These are phyloP conservation scores for Cuculus canorus DNA, from an alignment of 2,797 vertebrate species.

Conservation along the genomic window DNA sequence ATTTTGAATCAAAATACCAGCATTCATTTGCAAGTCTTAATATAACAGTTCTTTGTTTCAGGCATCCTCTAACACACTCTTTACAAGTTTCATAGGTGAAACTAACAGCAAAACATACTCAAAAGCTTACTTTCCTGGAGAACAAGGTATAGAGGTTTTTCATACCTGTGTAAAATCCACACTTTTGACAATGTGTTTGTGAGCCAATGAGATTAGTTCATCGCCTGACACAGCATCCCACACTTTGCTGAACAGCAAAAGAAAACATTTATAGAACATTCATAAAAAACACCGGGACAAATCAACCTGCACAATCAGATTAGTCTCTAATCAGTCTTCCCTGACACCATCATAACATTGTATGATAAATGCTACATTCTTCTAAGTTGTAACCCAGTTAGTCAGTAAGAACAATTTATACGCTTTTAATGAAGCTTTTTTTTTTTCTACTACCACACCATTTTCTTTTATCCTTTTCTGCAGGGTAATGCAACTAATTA, in stretches of 20 bases:
- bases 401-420: not conserved
- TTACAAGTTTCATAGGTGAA: not conserved
- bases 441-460: not conserved
- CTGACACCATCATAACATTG: not conserved
- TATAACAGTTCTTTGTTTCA: not conserved
- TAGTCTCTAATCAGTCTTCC: not conserved
- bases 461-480: not conserved
- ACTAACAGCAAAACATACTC: not conserved
- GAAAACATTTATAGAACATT: not conserved
- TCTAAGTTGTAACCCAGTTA: not conserved
- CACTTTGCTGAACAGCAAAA: conserved; percentile 87
- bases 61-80: not conserved
- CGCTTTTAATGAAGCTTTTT: not conserved
- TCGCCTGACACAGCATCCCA: conserved; percentile 98
- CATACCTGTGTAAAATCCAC: conserved; percentile 95
- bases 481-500: not conserved
- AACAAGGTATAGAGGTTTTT: not conserved
- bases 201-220: conserved; percentile 92
- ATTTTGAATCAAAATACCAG: not conserved
- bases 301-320: not conserved
- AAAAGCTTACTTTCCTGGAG: not conserved
- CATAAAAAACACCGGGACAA: not conserved
- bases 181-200: conserved; percentile 98
- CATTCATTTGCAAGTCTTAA: not conserved
- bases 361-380: not conserved